Evolutionary conservation across 1,140 invertebrate species (phyloP), one percentile per base, ranked within the genome.

Genomic region (Drosophila gunungcola): DNA sequence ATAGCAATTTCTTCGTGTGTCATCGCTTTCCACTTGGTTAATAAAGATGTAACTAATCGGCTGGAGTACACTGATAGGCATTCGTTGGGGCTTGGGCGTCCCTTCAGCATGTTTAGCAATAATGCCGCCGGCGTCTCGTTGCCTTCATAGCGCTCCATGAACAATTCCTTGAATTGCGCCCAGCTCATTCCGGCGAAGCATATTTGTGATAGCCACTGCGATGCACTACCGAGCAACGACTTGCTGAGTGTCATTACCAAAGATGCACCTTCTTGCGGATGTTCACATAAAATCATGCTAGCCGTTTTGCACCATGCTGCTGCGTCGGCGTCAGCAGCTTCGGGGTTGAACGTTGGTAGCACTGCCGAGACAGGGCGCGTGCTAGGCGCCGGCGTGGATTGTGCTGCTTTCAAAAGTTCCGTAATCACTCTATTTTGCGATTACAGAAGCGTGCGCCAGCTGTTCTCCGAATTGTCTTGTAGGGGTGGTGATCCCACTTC

Each of bases 101-200:
- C 29, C 29, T 7, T 32, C 7, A 32, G 29, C 39, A 32, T 16
- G 11, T 52, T 43, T 9, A 51, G 36, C 43, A 61, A 39, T 11
- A 39, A 29, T 45, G 51, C 61, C 3, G 51, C 49, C 42, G 49
- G 41, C 10, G 51, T 54, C 61, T 63, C 60, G 21, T 53, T 46
- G 60, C 60, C 48, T 48, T 62, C 60, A 16, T 45, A 55, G 25
- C 53, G 63, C 4, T 58, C 29, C 10, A 57, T 12, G 3, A 55
- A 64, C 4, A 64, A 43, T 38, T 67, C 63, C 10, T 29, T 13
- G 11, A 55, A 57, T 11, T 55, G n/a, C 34, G 2, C 12, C 57
- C 45, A 57, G 12, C 9, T 29, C 21, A 42, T 42, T 43, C 54
- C 25, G 1, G 29, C 1, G 7, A 32, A 32, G 2, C 29, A 32